Percentiles rank a stretch among this genome's conserved stretches.
These are phyloP conservation scores for Tridacna crocea DNA, from an alignment of 2,888 invertebrate genomes.

Conservation along the genomic window DNA sequence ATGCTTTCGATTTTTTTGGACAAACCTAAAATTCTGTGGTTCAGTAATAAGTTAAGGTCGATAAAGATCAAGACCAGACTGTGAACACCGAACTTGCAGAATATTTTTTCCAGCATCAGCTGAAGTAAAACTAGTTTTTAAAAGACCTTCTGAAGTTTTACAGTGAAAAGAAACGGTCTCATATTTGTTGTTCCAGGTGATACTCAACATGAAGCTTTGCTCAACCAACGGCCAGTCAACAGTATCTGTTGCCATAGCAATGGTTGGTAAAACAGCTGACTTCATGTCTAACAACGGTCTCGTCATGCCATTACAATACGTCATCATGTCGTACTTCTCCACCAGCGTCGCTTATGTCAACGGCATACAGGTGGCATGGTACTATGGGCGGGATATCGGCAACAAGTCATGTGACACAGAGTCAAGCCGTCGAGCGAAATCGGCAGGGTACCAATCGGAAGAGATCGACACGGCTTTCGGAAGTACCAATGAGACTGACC, in stretches of 20 bases:
- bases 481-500: neutral
- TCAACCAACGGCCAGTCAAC: constrained; percentile 65
- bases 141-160: too few relatives aligned
- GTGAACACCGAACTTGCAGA: too few relatives aligned
- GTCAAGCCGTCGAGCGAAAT: neutral
- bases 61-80: too few relatives aligned
- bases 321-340: constrained; percentile 69
- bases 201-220: constrained; percentile 64
- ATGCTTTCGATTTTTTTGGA: too few relatives aligned
- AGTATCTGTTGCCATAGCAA: constrained; percentile 61
- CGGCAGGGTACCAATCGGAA: neutral
- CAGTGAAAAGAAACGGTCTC: neutral
- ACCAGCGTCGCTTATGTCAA: constrained; percentile 66
- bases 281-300: constrained; percentile 62
- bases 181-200: constrained; percentile 53
- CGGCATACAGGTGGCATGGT: constrained; percentile 68
- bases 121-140: too few relatives aligned
- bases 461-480: neutral
- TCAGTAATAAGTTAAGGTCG: too few relatives aligned
- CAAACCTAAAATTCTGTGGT: too few relatives aligned
- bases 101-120: too few relatives aligned
- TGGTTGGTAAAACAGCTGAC: constrained; percentile 67
- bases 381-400: constrained; percentile 44
- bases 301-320: constrained; percentile 65
- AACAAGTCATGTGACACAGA: neutral